phyloP scores from a whole-genome alignment of 2,113 vertebrate species.

The Prunella himalayana region DNA sequence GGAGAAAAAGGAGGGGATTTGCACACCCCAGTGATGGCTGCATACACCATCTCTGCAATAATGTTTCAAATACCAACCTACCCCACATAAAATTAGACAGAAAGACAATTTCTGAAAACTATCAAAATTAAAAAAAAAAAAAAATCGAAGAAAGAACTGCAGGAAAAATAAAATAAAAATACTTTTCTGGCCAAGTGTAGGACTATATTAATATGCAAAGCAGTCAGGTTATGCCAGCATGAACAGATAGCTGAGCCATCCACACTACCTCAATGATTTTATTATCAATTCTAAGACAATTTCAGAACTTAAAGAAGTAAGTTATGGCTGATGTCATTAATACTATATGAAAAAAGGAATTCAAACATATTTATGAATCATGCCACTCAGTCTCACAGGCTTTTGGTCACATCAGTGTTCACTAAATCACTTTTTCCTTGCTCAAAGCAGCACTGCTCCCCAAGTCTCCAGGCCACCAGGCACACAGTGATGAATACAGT shows the following conservation, averaged over 20 bases:
- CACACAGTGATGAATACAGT: fast-evolving
- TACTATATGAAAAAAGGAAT: not conserved
- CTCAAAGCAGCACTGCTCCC: not conserved
- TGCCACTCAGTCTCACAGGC: fast-evolving
- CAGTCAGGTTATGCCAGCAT: not conserved
- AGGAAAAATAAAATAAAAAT: not conserved
- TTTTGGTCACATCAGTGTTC: fast-evolving
- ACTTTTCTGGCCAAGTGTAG: not conserved
- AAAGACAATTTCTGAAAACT: not conserved
- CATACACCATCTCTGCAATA: not conserved
- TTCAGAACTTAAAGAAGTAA: not conserved
- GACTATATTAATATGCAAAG: not conserved
- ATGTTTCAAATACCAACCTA: not conserved
- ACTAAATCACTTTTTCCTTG: not conserved
- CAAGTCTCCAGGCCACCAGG: not conserved
- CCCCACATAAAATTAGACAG: fast-evolving
- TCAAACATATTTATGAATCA: not conserved
- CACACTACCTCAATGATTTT: not conserved
- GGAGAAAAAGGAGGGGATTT: not conserved
- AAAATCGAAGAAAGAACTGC: not conserved
- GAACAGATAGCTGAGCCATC: not conserved
- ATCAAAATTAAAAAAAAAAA: not conserved
- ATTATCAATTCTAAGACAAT: not conserved
- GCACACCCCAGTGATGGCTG: not conserved
- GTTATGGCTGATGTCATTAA: not conserved